Evolutionary conservation across 2,113 vertebrate species (phyloP), one percentile per base, ranked within the genome.

Genomic region (Sturnus vulgaris): DNA sequence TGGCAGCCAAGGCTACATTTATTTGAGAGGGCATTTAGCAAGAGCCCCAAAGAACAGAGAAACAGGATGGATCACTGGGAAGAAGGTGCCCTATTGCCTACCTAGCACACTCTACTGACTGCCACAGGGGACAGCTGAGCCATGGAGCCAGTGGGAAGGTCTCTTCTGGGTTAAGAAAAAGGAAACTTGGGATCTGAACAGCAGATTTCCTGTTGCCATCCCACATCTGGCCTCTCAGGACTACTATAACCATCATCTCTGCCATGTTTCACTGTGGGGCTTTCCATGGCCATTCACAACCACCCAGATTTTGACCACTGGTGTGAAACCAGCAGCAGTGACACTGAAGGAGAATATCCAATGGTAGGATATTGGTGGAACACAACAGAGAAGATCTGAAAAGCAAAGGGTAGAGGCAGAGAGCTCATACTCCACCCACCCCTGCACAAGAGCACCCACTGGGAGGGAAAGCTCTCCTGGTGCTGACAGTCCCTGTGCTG

Each of bases 131-230:
- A 47, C 25, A 76, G 27, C n/a, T 55, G 39, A 37, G 20, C 55
- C 64, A 37, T 1, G 1, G 22, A 91, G 20, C 20, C 35, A 3
- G 1, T 0, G 1, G 46, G 23, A 77, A 78, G 11, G 35, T 71
- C 28, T 59, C 59, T 80, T 22, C 11, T 53, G 24, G 23, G 11
- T 56, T 69, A 57, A 79, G 64, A 59, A 66, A 49, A 59, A 70
- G 33, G 28, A 90, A 80, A 59, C 4, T 39, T 71, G 57, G 47
- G 33, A 46, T 42, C 24, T 37, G 27, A 71, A 47, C 37, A 60
- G 14, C 5, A 1, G 4, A 59, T 86, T 61, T 77, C 71, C 53
- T 3, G 1, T 6, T 77, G 30, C 46, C 55, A 31, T 49, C 52
- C 27, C n/a, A 81, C 2, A 1, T 28, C 64, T 88, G 75, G 24